A percentile compares a stretch with the other conserved stretches of the same genome.
phyloP scores from a whole-genome alignment of 2,888 invertebrate genomes.

The Microchrysa polita region DNA sequence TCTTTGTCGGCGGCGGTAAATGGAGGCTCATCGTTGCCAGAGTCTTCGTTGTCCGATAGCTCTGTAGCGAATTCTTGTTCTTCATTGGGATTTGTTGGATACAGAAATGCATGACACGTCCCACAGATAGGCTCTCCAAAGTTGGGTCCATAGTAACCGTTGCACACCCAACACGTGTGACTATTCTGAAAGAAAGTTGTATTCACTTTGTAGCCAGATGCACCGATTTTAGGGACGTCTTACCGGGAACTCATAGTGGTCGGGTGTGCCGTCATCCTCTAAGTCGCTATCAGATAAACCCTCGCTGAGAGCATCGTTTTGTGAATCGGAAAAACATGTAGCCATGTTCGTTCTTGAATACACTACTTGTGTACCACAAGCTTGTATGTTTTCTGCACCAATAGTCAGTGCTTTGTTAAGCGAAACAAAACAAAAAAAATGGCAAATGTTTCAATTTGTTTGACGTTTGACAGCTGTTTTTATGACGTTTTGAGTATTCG shows the following conservation, averaged over 20 bases:
- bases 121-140: conserved; percentile 91
- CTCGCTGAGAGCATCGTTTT: conserved; percentile 43
- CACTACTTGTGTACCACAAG: too few relatives aligned
- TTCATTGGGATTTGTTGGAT: conserved; percentile 71
- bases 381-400: too few relatives aligned
- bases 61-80: conserved; percentile 57
- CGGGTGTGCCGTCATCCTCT: conserved; percentile 53
- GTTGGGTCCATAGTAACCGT: conserved; percentile 91
- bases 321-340: conserved; percentile 46
- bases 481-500: too few relatives aligned
- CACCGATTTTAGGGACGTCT: conserved; percentile 30
- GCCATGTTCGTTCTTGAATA: too few relatives aligned
- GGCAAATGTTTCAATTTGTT: too few relatives aligned
- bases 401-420: too few relatives aligned
- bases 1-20: conserved; percentile 58
- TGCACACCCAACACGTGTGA: conserved; percentile 79
- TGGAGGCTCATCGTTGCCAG: conserved; percentile 91
- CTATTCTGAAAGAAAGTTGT: conserved; percentile 55
- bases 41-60: conserved; percentile 77
- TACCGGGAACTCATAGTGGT: conserved; percentile 54
- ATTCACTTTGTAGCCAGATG: not conserved
- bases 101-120: conserved; percentile 92
- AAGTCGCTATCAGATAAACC: conserved; percentile 49
- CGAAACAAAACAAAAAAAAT: too few relatives aligned
- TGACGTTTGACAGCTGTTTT: too few relatives aligned